A percentile compares a stretch with the other conserved stretches of the same genome.
Conservation (phyloP, 2,113 vertebrate genomes). For the Calidris pygmaea region DNA sequence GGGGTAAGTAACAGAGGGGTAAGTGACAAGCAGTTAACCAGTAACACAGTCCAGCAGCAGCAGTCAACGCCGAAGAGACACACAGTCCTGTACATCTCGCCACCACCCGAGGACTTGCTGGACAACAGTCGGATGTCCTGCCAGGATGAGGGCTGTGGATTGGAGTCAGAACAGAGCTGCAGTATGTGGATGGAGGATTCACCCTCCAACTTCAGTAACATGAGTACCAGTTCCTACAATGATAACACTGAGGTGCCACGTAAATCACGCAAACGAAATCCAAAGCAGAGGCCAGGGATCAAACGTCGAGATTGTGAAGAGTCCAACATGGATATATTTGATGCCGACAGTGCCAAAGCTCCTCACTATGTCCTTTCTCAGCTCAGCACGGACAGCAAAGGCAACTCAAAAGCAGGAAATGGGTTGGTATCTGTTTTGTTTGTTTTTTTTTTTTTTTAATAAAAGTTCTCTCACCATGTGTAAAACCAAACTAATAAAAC, state of each 20-base stretch:
- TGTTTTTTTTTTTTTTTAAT: neutral
- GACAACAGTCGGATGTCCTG: conserved; percentile 97
- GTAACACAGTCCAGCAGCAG: conserved; percentile 81
- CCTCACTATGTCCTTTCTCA: conserved; percentile 99
- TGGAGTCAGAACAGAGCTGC: conserved; percentile 96
- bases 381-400: conserved; percentile 93
- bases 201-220: conserved; percentile 96
- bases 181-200: conserved; percentile 99
- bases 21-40: conserved; percentile 84
- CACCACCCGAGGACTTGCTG: conserved; percentile 95
- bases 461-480: conserved; percentile 65
- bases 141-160: conserved; percentile 87
- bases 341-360: conserved; percentile 98
- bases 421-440: conserved; percentile 85
- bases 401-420: conserved; percentile 92
- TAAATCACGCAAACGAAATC: conserved; percentile 97
- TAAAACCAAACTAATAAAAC: conserved; percentile 66
- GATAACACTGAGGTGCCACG: conserved; percentile 98
- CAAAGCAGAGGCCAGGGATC: conserved; percentile 94
- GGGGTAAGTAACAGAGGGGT: conserved; percentile 88
- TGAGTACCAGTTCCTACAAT: conserved; percentile 95
- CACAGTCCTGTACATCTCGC: conserved; percentile 95
- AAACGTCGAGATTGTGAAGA: conserved; percentile 83
- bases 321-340: conserved; percentile 97
- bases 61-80: conserved; percentile 90